Conservation (phyloP, 30 jellyfish, hydroid and myxozoan genomes). For the Aurelia sp. region DNA sequence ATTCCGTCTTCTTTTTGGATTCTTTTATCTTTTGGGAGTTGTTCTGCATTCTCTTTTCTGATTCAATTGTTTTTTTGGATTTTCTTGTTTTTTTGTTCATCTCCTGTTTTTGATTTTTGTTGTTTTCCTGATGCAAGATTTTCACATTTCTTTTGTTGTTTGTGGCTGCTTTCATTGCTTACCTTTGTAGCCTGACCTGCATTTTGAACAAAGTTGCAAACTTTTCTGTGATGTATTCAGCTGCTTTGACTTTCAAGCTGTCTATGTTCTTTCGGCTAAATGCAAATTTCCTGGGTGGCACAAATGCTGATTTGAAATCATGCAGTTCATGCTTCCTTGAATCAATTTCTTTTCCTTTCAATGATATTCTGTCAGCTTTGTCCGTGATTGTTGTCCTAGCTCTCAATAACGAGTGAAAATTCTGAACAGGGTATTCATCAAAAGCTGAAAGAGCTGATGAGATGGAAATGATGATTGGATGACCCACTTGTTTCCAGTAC, state of each 20-base stretch:
- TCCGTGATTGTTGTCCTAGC: conserved; percentile 17
- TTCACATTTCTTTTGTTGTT: not conserved
- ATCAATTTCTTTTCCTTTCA: conserved; percentile 22
- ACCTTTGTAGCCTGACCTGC: not conserved
- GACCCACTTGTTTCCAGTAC: conserved; percentile 17
- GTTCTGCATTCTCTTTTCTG: no score
- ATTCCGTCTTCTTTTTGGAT: no score
- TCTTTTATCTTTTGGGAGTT: no score
- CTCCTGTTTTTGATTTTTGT: no score
- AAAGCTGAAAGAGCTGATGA: conserved; percentile 18
- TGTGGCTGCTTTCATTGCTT: conserved; percentile 5
- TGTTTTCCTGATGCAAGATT: no score
- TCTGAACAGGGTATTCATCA: conserved; percentile 48
- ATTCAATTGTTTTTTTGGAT: no score
- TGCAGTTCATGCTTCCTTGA: conserved; percentile 40
- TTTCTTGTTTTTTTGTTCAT: no score
- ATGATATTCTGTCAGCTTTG: conserved; percentile 6
- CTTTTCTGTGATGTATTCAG: conserved; percentile 8
- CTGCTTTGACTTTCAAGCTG: conserved; percentile 9
- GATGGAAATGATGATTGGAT: conserved; percentile 14
- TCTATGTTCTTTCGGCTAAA: conserved; percentile 24
- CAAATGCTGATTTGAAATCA: conserved; percentile 31
- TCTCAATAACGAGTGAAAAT: conserved; percentile 14
- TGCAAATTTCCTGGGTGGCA: conserved; percentile 35
- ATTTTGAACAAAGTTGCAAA: not conserved